Conservation (phyloP, 2,113 vertebrate species). For the Syngnathus scovelli region DNA sequence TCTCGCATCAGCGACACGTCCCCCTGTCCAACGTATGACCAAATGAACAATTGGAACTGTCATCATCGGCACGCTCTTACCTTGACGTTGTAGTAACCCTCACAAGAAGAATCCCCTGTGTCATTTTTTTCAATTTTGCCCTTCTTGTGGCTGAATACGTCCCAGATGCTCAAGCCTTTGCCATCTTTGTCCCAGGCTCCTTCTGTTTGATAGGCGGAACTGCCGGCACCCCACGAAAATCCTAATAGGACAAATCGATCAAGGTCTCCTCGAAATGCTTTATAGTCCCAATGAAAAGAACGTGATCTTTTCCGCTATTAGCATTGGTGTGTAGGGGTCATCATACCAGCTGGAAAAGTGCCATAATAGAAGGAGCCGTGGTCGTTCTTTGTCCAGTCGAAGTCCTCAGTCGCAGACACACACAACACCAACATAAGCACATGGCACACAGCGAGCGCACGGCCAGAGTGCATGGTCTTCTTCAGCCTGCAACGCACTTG, state of each 20-base stretch:
- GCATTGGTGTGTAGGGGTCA: conserved; percentile 5
- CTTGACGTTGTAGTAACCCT: conserved; percentile 85
- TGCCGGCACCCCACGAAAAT: conserved; percentile 90
- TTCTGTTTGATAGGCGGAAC: conserved; percentile 92
- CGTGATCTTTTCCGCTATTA: not conserved
- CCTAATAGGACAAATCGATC: conserved; percentile 58
- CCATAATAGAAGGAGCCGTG: conserved; percentile 88
- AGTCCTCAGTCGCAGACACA: conserved; percentile 73
- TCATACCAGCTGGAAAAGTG: conserved; percentile 84
- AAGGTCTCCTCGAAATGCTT: not conserved
- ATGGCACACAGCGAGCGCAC: conserved; percentile 58
- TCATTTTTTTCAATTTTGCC: conserved; percentile 76
- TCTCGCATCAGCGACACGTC: conserved; percentile 83
- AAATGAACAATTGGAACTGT: not conserved
- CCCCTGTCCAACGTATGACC: conserved; percentile 67
- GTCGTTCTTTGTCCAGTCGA: conserved; percentile 80
- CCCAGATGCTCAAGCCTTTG: conserved; percentile 93
- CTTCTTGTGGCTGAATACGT: conserved; percentile 80
- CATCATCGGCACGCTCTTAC: conserved; percentile 49
- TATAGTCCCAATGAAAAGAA: not conserved
- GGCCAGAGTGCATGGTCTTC: conserved; percentile 54
- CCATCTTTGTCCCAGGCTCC: conserved; percentile 91
- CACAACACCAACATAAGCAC: conserved; percentile 67
- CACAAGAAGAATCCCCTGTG: conserved; percentile 80
- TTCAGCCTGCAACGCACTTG: conserved; percentile 48